phyloP scores from a whole-genome alignment of 2,797 vertebrate species.

The Sphaeramia orbicularis region DNA sequence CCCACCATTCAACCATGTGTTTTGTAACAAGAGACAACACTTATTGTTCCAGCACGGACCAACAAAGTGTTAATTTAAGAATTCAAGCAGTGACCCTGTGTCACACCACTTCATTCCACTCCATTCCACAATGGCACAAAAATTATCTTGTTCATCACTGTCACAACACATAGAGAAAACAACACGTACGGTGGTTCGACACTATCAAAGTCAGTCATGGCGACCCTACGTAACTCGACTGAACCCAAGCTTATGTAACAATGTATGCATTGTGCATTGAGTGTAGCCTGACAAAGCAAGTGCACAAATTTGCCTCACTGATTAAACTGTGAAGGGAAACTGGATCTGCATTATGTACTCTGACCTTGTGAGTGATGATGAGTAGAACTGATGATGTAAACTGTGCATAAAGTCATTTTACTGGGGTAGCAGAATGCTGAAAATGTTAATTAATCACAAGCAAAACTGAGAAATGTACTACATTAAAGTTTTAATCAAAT shows the following conservation, averaged over 20 bases:
- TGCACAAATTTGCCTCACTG: slow-evolving; percentile 21
- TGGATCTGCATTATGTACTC: slow-evolving; percentile 11
- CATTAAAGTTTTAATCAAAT: not conserved
- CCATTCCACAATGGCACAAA: slow-evolving; percentile 8
- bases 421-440: not conserved
- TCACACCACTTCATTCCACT: slow-evolving; percentile 13
- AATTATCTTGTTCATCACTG: slow-evolving; percentile 3
- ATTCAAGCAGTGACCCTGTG: slow-evolving; percentile 18
- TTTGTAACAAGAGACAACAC: slow-evolving; percentile 59
- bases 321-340: slow-evolving; percentile 14
- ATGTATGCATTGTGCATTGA: slow-evolving; percentile 57
- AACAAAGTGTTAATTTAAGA: slow-evolving; percentile 56
- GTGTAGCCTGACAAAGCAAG: slow-evolving; percentile 37
- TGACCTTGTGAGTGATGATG: not conserved
- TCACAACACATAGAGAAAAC: slow-evolving; percentile 9
- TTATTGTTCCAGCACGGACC: slow-evolving; percentile 60
- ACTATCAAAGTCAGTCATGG: not conserved
- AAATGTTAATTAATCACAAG: not conserved
- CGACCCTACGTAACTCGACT: slow-evolving; percentile 25
- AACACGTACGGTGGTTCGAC: not conserved
- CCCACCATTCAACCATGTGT: slow-evolving; percentile 69
- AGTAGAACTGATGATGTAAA: slow-evolving; percentile 2
- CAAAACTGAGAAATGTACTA: not conserved
- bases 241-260: slow-evolving; percentile 47
- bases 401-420: slow-evolving; percentile 10